Evolutionary conservation across 2,113 vertebrate genomes (phyloP).

Genomic region (Orientallactaga bullata): DNA sequence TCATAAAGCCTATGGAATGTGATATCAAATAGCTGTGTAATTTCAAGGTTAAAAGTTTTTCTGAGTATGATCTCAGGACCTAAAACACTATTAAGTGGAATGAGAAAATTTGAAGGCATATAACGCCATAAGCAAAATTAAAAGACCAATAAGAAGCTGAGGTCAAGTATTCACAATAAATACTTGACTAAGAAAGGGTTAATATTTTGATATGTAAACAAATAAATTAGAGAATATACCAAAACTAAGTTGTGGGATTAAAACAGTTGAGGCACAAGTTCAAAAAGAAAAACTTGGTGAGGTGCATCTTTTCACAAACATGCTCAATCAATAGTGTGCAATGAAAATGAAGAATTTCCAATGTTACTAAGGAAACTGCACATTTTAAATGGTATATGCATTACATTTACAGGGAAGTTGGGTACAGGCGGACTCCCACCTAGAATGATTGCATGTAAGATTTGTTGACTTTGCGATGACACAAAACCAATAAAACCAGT

Average conservation of each 20-base stretch:
- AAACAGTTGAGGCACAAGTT: background rate
- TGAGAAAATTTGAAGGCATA: constrained; percentile 5
- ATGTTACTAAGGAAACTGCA: background rate
- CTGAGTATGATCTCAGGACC: background rate
- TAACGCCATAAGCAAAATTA: background rate
- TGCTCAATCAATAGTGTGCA: background rate
- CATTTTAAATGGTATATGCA: background rate
- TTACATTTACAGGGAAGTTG: too few relatives aligned
- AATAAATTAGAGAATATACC: background rate
- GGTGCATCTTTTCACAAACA: background rate
- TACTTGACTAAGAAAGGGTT: background rate
- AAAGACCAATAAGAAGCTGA: background rate
- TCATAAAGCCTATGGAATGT: background rate
- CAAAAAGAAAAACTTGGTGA: too few relatives aligned
- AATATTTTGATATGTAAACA: background rate
- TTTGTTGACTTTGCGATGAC: too few relatives aligned
- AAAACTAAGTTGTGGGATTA: background rate
- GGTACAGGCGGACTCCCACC: background rate
- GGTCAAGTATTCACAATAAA: background rate
- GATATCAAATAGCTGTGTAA: background rate
- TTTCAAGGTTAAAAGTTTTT: constrained; percentile 29
- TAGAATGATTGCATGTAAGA: too few relatives aligned
- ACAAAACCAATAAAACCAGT: too few relatives aligned
- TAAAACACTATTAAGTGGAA: background rate
- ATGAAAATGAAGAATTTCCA: background rate